Evolutionary conservation across 1,140 invertebrate species (phyloP).

Genomic region (Wasmannia auropunctata): DNA sequence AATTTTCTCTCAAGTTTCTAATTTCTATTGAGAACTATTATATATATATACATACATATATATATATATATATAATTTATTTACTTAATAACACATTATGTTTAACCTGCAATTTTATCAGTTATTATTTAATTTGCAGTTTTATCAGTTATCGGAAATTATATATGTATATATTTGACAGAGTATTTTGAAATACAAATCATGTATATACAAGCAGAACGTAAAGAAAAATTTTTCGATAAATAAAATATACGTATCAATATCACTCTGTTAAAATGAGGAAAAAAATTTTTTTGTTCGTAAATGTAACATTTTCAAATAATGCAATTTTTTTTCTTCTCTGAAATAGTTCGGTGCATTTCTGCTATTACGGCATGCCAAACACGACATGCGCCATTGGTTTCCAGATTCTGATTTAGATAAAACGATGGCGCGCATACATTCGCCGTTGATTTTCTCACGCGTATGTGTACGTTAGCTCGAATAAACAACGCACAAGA

Average conservation of each 20-base stretch:
- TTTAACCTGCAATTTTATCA: too few relatives aligned
- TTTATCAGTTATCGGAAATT: not conserved
- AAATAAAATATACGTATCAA: not conserved
- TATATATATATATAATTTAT: conserved; percentile 4
- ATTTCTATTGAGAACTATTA: conserved; percentile 2
- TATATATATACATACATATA: not conserved
- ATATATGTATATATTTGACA: too few relatives aligned
- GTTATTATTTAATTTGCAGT: not conserved
- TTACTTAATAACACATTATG: conserved; percentile 8
- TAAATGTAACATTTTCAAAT: not conserved
- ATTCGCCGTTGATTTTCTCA: conserved; percentile 1
- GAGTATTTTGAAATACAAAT: not conserved
- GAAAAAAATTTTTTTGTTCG: not conserved
- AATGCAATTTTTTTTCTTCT: not conserved
- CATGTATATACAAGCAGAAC: not conserved
- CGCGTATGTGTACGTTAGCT: not conserved
- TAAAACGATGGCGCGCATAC: conserved; percentile 47
- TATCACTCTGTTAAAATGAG: not conserved
- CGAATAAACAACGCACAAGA: not conserved
- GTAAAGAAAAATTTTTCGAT: not conserved
- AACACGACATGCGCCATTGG: conserved; percentile 71
- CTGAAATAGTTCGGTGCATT: not conserved
- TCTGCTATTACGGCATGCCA: not conserved
- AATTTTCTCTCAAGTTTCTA: conserved; percentile 33
- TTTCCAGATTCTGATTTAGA: conserved; percentile 78